phyloP scores from a whole-genome alignment of 2,888 invertebrate species.

The Phyllotreta cruciferae region DNA sequence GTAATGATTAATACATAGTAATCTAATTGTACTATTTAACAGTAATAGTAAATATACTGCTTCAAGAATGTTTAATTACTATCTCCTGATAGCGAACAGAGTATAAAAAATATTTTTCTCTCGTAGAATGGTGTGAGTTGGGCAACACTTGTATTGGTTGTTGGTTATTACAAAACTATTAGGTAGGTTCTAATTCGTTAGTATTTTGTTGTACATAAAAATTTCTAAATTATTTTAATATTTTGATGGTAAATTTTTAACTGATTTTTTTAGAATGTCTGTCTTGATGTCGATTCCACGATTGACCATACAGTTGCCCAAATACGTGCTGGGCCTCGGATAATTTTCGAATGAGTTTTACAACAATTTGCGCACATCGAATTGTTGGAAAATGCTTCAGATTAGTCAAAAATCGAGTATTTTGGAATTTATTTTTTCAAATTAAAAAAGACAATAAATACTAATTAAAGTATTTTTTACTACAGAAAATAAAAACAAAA shows the following conservation, averaged over 20 bases:
- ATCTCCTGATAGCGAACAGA: too few relatives aligned
- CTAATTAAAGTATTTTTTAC: too few relatives aligned
- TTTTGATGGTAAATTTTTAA: constrained; percentile 1
- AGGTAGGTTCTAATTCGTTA: constrained; percentile 16
- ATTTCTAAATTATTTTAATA: neutral
- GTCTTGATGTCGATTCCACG: constrained; percentile 86
- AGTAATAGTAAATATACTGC: too few relatives aligned
- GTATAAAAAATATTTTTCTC: constrained; percentile 2
- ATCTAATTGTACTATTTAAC: too few relatives aligned
- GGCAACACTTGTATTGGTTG: neutral
- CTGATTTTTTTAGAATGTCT: constrained; percentile 76
- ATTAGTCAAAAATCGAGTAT: too few relatives aligned
- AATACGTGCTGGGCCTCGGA: constrained; percentile 84
- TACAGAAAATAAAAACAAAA: too few relatives aligned
- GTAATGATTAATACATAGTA: too few relatives aligned
- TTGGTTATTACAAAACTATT: neutral
- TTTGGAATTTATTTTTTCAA: too few relatives aligned
- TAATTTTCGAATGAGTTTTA: constrained; percentile 51
- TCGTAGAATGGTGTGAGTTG: constrained; percentile 18
- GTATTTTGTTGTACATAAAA: constrained; percentile 8
- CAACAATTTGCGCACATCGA: too few relatives aligned
- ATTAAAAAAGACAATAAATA: too few relatives aligned
- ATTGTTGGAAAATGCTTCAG: too few relatives aligned
- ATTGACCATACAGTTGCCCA: constrained; percentile 82
- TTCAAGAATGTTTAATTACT: too few relatives aligned